phyloP scores from a whole-genome alignment of 92 coral and sea anemone genomes.

The Zoanthus sociatus region DNA sequence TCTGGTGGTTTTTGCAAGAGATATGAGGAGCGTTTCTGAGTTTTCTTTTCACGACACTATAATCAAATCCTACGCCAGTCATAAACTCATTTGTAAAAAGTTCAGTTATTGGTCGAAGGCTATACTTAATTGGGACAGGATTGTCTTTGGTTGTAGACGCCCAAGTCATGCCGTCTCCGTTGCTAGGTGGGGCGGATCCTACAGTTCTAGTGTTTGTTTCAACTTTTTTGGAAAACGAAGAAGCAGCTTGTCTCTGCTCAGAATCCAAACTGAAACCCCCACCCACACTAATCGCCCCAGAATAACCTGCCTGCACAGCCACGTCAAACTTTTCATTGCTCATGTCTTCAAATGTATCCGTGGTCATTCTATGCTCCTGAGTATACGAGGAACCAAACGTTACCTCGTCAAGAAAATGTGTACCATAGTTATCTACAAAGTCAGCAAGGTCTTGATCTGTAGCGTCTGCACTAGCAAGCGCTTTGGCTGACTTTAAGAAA shows the following conservation, averaged over 20 bases:
- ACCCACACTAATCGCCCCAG: constrained; percentile 56
- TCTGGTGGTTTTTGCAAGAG: too few species aligned
- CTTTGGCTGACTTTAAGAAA: constrained; percentile 39
- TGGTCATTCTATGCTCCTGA: constrained; percentile 49
- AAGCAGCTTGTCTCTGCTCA: constrained; percentile 52
- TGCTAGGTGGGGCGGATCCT: constrained; percentile 62
- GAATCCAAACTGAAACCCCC: constrained; percentile 56
- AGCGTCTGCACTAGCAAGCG: constrained; percentile 21
- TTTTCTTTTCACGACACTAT: background rate
- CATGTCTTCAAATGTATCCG: constrained; percentile 29
- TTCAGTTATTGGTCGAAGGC: background rate
- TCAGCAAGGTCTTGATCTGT: constrained; percentile 29
- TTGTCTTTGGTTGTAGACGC: background rate
- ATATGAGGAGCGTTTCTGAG: background rate
- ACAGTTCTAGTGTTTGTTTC: constrained; percentile 62
- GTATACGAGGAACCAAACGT: constrained; percentile 56
- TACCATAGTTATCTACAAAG: constrained; percentile 58
- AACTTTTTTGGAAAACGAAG: constrained; percentile 56
- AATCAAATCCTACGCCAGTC: background rate
- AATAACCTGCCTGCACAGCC: constrained; percentile 62
- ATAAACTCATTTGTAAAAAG: background rate
- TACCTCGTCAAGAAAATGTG: constrained; percentile 58
- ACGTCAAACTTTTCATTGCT: constrained; percentile 46
- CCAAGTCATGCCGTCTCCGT: constrained; percentile 41
- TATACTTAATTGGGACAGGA: background rate